Conservation (phyloP, 1,140 invertebrate species). For the Lepidotrigona ventralis region DNA sequence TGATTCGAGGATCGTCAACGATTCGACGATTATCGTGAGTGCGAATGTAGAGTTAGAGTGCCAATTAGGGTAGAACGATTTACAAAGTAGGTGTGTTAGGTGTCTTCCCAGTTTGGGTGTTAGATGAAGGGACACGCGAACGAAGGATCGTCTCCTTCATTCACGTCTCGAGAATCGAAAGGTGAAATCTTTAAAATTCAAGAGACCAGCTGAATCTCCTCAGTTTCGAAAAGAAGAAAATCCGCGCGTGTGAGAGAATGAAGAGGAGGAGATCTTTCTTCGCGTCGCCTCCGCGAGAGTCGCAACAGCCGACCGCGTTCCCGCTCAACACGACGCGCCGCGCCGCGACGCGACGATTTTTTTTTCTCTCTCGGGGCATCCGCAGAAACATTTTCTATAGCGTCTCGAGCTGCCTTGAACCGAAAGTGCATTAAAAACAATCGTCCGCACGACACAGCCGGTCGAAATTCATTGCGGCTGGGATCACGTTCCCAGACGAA, state of each 20-base stretch:
- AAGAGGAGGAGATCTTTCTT: neutral
- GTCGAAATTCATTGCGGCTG: constrained; percentile 14
- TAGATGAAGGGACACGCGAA: neutral
- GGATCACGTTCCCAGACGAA: neutral
- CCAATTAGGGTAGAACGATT: constrained; percentile 57
- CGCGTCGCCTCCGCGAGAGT: neutral
- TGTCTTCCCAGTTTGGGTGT: constrained; percentile 17
- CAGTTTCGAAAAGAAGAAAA: too few relatives aligned
- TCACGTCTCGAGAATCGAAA: neutral
- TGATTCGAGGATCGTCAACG: constrained; percentile 8
- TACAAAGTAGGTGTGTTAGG: constrained; percentile 29
- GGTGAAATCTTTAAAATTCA: neutral
- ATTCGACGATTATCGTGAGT: constrained; percentile 31
- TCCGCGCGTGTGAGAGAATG: too few relatives aligned
- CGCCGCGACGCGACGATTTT: too few relatives aligned
- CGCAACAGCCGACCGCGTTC: constrained; percentile 20
- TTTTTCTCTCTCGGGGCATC: constrained; percentile 23
- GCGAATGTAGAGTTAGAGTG: constrained; percentile 59
- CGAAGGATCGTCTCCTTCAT: neutral
- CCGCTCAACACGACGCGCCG: constrained; percentile 23
- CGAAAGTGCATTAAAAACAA: constrained; percentile 79
- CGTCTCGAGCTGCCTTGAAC: constrained; percentile 80
- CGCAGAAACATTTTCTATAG: constrained; percentile 72
- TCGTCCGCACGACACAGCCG: constrained; percentile 60
- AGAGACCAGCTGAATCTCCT: neutral